Evolutionary conservation across 2,113 vertebrate species (phyloP), one percentile per base, ranked within the genome.

Genomic region (Paradoxurus hermaphroditus): DNA sequence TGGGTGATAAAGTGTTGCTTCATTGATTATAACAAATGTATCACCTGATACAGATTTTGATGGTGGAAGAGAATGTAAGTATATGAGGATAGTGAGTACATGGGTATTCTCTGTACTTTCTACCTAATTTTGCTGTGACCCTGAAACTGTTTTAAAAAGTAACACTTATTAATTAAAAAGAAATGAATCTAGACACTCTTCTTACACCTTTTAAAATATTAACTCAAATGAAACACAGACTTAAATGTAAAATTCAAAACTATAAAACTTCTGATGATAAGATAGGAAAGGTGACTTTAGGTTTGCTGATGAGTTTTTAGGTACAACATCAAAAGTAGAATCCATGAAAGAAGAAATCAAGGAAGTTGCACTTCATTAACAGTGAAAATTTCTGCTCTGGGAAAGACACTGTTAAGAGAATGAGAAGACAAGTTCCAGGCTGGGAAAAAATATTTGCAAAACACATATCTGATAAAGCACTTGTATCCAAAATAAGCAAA

Each of bases 201-300:
- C n/a, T 91, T 90, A 39, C 29, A 31, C 2, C n/a, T 91, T 95
- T 84, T 78, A 51, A 62, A 91, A 97, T 25, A 56, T 36, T 83
- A 94, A 83, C 49, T 94, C 59, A 91, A 91, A 87, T 51, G n/a
- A 36, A 72, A 63, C n/a, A 82, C 1, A 53, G 77, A 41, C 65
- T 39, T 86, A 68, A 82, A n/a, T 83, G 16, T 51, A 78, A 81
- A 95, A 86, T 90, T 36, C 53, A 81, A 88, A 95, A 78, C 49
- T 88, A n/a, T 82, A 73, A 77, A 96, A 86, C 2, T 75, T 82
- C 63, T 70, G 46, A 82, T 70, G 39, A 18, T 70, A 91, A 92
- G 7, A 34, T 25, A 63, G 9, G 56, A 93, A 41, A 53, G 44
- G 5, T 67, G 82, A 93, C 25, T 44, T 93, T 78, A 44, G 19